A percentile compares a stretch with the other conserved stretches of the same genome.
These are phyloP conservation scores for Ailurus styani DNA, from an alignment of 2,113 vertebrate species.

Conservation along the genomic window DNA sequence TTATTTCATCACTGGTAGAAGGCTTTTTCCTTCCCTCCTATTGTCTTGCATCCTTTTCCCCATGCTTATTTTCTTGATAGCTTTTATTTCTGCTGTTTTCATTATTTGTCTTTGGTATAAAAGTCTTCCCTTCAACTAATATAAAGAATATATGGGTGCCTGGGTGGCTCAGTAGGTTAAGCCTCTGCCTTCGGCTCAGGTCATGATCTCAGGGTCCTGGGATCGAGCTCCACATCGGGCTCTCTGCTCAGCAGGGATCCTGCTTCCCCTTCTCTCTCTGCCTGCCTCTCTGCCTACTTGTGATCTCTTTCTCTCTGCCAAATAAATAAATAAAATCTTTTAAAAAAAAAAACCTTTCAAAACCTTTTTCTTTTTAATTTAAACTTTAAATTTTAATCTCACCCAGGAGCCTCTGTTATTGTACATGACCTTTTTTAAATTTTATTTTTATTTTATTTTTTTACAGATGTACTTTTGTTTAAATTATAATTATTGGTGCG, in stretches of 20 bases:
- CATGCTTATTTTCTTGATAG: background rate
- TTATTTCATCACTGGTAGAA: background rate
- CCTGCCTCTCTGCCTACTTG: too few species aligned
- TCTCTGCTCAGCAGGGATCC: too few species aligned
- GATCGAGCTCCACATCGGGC: too few species aligned
- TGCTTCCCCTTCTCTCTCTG: too few species aligned
- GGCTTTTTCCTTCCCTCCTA: background rate
- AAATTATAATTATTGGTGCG: background rate
- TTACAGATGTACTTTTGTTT: background rate
- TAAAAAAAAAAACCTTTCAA: background rate
- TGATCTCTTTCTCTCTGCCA: too few species aligned
- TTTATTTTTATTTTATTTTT: background rate
- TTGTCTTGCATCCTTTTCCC: background rate
- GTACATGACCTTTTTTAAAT: background rate
- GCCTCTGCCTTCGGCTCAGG: too few species aligned
- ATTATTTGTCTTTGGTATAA: background rate
- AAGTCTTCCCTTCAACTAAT: background rate
- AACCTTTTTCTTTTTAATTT: background rate
- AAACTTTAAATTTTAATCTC: background rate
- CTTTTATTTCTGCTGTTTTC: slow-evolving; percentile 16
- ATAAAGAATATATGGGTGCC: background rate
- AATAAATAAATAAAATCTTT: too few species aligned
- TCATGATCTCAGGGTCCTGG: too few species aligned
- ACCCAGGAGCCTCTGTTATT: background rate
- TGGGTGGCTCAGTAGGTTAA: too few species aligned